Evolutionary conservation across 1,140 invertebrate species (phyloP).

Genomic region (Laupala kohalensis): DNA sequence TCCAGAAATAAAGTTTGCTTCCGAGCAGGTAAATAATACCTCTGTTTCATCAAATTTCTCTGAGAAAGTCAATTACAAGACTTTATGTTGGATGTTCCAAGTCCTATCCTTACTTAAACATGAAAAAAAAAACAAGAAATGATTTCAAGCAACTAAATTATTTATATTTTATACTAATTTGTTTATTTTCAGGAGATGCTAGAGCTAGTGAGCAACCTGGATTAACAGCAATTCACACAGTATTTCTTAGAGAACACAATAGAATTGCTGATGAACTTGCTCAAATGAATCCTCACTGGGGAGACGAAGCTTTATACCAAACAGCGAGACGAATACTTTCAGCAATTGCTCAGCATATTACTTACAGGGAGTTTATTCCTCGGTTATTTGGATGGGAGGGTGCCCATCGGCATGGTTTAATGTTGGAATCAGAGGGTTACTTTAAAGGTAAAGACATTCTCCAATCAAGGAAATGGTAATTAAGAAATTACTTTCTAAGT

Average conservation of each 20-base stretch:
- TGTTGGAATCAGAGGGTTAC: constrained; percentile 35
- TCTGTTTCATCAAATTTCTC: too few relatives aligned
- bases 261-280: constrained; percentile 19
- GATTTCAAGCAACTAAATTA: background rate
- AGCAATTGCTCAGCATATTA: constrained; percentile 34
- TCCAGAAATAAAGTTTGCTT: constrained; percentile 34
- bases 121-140: background rate
- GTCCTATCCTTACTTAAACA: background rate
- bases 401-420: constrained; percentile 26
- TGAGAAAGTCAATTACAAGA: too few relatives aligned
- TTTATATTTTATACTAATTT: background rate
- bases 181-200: constrained; percentile 27
- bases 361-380: constrained; percentile 37
- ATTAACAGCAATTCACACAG: constrained; percentile 33
- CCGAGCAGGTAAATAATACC: constrained; percentile 31
- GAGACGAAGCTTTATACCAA: constrained; percentile 19
- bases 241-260: constrained; percentile 33
- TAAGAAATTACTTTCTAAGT: background rate
- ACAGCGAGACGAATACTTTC: constrained; percentile 25
- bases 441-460: constrained; percentile 28
- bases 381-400: constrained; percentile 38
- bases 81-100: too few relatives aligned
- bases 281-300: constrained; percentile 14
- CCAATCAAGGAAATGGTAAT: background rate
- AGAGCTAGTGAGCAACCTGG: constrained; percentile 33